Evolutionary conservation across 1,140 invertebrate genomes (phyloP).

Genomic region (Lucilia sericata): DNA sequence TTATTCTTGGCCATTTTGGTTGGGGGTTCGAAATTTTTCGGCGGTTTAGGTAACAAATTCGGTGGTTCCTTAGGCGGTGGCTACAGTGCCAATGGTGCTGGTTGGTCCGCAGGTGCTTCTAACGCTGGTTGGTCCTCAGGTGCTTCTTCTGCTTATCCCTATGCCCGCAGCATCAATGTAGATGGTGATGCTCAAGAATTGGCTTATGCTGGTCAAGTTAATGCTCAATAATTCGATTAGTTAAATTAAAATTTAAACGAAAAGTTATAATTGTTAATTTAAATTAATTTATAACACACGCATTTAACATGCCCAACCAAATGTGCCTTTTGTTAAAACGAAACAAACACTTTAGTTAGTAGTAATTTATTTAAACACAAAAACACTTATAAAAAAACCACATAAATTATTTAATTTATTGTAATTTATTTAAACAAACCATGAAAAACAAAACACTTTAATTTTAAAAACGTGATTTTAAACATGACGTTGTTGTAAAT

Average conservation of each 20-base stretch:
- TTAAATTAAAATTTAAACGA: background rate
- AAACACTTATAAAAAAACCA: background rate
- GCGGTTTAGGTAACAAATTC: slow-evolving; percentile 68
- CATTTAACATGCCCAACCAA: slow-evolving; percentile 46
- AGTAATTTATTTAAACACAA: slow-evolving; percentile 50
- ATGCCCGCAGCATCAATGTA: slow-evolving; percentile 70
- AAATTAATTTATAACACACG: background rate
- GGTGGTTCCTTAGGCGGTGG: slow-evolving; percentile 56
- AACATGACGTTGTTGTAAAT: slow-evolving; percentile 3
- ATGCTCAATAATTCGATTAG: slow-evolving; percentile 46
- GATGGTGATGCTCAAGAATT: slow-evolving; percentile 70
- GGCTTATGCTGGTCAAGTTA: slow-evolving; percentile 73
- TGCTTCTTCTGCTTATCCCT: slow-evolving; percentile 69
- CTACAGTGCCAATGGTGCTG: slow-evolving; percentile 60
- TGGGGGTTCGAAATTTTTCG: slow-evolving; percentile 76
- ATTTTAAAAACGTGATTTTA: slow-evolving; percentile 14
- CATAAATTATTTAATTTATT: slow-evolving; percentile 45
- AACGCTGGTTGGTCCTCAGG: slow-evolving; percentile 67
- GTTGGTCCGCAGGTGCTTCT: slow-evolving; percentile 51
- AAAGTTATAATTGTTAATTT: background rate
- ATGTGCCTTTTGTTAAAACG: slow-evolving; percentile 49
- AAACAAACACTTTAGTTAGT: slow-evolving; percentile 45
- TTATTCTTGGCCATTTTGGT: slow-evolving; percentile 77
- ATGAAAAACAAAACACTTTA: slow-evolving; percentile 22
- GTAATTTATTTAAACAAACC: slow-evolving; percentile 35